Base-by-base conservation (phyloP, 2,888 invertebrate species). In the Allacma fusca region DNA sequence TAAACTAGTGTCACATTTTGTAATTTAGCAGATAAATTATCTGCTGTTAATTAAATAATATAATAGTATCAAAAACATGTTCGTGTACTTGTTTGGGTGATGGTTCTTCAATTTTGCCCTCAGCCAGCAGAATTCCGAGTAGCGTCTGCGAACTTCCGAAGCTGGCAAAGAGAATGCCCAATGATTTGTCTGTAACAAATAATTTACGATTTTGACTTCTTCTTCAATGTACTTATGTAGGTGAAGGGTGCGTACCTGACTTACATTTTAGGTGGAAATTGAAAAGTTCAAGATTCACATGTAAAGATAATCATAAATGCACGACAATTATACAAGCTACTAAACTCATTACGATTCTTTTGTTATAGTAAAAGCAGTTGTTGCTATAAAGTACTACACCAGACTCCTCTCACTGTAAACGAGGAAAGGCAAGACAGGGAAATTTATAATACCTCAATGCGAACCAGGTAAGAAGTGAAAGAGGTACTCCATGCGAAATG, bases 111-210 rank as follows among this genome's bases (percentile, higher is more conserved):
- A 76, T 65, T 82, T 83, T 1, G 75, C 73, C 59, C 79, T 73
- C 44, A 83, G 70, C 83, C 83, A 83, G 59, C 81, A 81, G 64
- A 83, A 83, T 72, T 83, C 83, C 4, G 83, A 83, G 69, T 80
- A 83, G 50, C 83, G 72, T 40, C 83, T 76, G 13, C 83, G 79
- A 13, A 83, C 80, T 77, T 83, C 79, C 16, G 82, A 81, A 44
- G 69, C 79, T 24, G 81, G 82, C 29, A 83, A 24, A 0, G 83
- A 83, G 64, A 83, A 83, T 12, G 83, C 83, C 68, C 82, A 83
- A 72, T 83, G 83, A 50, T 83, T 82, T 0, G 83, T 83, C 83
- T 83, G 70, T 68, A 28, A 59, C 75, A 69, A 74, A 19, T 50
- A 50, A 50, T 50, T n/a, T n/a, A n/a, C n/a, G n/a, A n/a, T n/a